Conservation (phyloP, 2,888 invertebrate species). For the Diplazon laetatorius region DNA sequence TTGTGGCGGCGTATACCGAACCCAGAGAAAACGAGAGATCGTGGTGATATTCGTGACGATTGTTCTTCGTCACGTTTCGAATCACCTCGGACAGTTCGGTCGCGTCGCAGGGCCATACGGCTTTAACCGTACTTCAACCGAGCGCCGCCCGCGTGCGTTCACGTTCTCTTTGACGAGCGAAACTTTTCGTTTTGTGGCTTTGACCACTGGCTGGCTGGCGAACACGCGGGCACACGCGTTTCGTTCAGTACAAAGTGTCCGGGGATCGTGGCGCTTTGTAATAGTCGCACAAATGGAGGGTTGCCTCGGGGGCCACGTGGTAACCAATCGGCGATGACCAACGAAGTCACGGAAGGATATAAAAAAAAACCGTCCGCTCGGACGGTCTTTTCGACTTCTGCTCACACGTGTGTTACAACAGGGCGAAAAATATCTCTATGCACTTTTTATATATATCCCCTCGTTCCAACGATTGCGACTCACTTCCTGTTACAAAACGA, state of each 20-base stretch:
- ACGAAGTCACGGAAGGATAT: constrained; percentile 9
- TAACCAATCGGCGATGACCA: constrained; percentile 49
- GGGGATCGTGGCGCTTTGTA: constrained; percentile 47
- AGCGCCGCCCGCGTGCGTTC: neutral
- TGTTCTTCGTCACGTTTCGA: constrained; percentile 60
- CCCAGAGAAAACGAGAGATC: constrained; percentile 41
- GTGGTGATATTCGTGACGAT: constrained; percentile 60
- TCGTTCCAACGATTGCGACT: too few species aligned
- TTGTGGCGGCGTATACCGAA: too few species aligned
- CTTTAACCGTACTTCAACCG: neutral
- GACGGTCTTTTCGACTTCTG: constrained; percentile 10
- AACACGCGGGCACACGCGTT: constrained; percentile 30
- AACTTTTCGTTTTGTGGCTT: constrained; percentile 35
- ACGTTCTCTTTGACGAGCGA: constrained; percentile 19
- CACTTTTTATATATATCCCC: too few species aligned
- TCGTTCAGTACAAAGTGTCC: constrained; percentile 40
- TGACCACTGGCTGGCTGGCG: constrained; percentile 18
- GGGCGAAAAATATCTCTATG: too few species aligned
- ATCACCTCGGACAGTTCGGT: neutral
- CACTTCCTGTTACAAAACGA: neutral
- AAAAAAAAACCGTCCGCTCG: constrained; percentile 10
- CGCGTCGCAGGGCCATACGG: neutral
- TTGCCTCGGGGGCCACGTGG: constrained; percentile 56
- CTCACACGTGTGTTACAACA: constrained; percentile 1
- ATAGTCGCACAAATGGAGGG: constrained; percentile 9